Percentiles rank a stretch among this genome's conserved stretches.
Evolutionary conservation across 2,113 vertebrate species (phyloP).

Genomic region (Meriones unguiculatus): DNA sequence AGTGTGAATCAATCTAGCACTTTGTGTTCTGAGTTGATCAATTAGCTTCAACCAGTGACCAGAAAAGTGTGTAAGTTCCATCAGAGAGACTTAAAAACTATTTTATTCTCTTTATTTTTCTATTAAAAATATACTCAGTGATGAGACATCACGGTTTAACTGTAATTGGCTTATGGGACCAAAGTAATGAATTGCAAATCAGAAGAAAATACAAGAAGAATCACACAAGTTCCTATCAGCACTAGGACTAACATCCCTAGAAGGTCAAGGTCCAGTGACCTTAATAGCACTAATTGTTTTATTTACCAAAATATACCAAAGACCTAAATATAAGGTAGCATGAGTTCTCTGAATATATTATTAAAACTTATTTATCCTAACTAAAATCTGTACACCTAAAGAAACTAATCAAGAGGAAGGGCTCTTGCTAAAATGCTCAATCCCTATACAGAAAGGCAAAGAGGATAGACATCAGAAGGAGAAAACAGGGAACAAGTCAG

Average conservation of each 20-base stretch:
- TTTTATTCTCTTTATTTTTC: background rate
- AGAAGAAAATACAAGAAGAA: background rate
- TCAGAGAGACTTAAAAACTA: background rate
- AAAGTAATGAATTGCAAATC: slow-evolving; percentile 8
- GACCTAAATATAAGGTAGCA: background rate
- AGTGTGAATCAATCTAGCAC: background rate
- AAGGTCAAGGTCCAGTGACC: background rate
- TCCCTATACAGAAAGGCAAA: too few relatives aligned
- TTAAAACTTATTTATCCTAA: too few relatives aligned
- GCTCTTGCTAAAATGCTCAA: too few relatives aligned
- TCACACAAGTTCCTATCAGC: background rate
- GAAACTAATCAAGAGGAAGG: too few relatives aligned
- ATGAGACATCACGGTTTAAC: background rate
- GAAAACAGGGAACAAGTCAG: too few relatives aligned
- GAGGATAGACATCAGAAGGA: too few relatives aligned
- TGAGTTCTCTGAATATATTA: background rate
- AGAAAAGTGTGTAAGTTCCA: slow-evolving; percentile 6
- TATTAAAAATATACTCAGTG: background rate
- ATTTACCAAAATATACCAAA: background rate
- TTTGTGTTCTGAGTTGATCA: slow-evolving; percentile 38
- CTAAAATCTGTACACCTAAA: too few relatives aligned
- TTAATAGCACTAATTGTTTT: background rate
- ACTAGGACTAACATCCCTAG: background rate
- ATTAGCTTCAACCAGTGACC: slow-evolving; percentile 7
- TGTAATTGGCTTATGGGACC: background rate